Percentiles rank a stretch among this genome's conserved stretches.
These are phyloP conservation scores for Halichoeres trimaculatus DNA, from an alignment of 2,113 vertebrate species.

Conservation along the genomic window DNA sequence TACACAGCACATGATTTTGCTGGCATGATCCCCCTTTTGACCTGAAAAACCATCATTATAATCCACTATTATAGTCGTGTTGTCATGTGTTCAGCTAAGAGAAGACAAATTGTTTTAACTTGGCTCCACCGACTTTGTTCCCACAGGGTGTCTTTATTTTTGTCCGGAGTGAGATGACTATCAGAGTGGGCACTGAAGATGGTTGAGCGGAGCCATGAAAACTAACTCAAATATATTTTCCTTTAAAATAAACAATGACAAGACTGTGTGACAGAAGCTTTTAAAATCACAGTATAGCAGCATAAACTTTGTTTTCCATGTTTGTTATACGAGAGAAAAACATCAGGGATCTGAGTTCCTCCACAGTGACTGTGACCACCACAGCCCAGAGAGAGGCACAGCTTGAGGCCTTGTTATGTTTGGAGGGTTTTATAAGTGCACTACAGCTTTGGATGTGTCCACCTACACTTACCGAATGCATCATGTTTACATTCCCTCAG, in stretches of 20 bases:
- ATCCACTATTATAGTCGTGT: neutral
- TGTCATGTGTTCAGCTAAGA: constrained; percentile 4
- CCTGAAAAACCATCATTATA: no score
- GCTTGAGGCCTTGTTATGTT: constrained; percentile 35
- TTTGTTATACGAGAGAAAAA: constrained; percentile 13
- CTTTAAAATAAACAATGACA: constrained; percentile 31
- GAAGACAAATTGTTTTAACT: constrained; percentile 19
- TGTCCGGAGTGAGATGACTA: constrained; percentile 18
- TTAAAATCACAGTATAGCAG: constrained; percentile 11
- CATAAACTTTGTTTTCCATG: constrained; percentile 8
- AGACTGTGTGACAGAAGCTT: constrained; percentile 18
- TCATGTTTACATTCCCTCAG: constrained; percentile 27
- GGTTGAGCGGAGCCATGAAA: constrained; percentile 37
- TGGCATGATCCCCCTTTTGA: no score
- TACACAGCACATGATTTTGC: no score
- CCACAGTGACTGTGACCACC: constrained; percentile 8
- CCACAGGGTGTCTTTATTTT: constrained; percentile 45
- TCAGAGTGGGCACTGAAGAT: constrained; percentile 43
- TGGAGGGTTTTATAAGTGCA: constrained; percentile 16
- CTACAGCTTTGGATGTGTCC: constrained; percentile 18
- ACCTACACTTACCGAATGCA: constrained; percentile 23
- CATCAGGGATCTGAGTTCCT: neutral
- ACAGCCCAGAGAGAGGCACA: constrained; percentile 10
- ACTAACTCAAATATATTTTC: constrained; percentile 5
- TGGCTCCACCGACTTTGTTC: constrained; percentile 34